Conservation (phyloP, 2,888 invertebrate species). For the Amitus sp. region DNA sequence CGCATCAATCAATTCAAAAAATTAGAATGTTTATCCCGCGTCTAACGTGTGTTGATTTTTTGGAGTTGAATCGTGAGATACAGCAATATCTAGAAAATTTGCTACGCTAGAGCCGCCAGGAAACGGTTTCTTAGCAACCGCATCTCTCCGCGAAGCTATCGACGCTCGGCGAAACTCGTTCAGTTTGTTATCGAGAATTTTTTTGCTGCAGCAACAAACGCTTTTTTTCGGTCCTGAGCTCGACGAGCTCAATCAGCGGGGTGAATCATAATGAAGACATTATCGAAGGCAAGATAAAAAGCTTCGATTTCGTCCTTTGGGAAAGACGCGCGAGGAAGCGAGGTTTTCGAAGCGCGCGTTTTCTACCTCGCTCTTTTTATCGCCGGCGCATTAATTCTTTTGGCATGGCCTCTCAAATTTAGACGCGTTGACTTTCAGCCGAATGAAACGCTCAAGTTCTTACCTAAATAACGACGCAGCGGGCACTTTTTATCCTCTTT, state of each 20-base stretch:
- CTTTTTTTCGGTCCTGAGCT: no score
- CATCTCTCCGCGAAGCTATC: constrained; percentile 46
- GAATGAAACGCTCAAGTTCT: constrained; percentile 8
- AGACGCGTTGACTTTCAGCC: constrained; percentile 24
- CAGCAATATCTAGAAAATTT: no score
- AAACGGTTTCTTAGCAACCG: constrained; percentile 60
- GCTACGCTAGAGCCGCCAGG: constrained; percentile 48
- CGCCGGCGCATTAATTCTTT: constrained; percentile 24
- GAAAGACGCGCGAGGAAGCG: no score
- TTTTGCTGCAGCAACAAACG: constrained; percentile 1
- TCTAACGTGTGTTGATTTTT: no score
- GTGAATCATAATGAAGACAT: no score
- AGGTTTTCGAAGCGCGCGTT: background rate
- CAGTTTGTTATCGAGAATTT: constrained; percentile 18
- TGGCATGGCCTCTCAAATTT: constrained; percentile 21
- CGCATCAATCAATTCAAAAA: no score
- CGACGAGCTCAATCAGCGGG: no score
- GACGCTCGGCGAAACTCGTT: constrained; percentile 32
- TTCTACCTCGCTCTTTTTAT: constrained; percentile 25
- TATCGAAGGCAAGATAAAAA: background rate
- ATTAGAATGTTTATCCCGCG: no score
- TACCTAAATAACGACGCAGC: background rate
- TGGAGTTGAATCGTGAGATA: no score
- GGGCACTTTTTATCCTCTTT: background rate
- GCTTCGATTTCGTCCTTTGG: no score